These are phyloP conservation scores for Chymomyza procnemis DNA, from an alignment of 2,888 invertebrate species.

Conservation along the genomic window DNA sequence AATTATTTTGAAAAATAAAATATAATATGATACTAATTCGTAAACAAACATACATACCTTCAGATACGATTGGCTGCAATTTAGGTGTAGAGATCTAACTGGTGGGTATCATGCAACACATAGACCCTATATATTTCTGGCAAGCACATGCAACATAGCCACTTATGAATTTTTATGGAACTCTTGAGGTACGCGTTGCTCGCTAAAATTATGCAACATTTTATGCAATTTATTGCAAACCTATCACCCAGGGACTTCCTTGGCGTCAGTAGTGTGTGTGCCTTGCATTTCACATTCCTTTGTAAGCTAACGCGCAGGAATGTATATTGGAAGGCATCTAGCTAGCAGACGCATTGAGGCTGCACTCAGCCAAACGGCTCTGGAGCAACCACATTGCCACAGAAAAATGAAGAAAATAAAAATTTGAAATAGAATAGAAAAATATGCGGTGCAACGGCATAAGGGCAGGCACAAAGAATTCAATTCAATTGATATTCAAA, in stretches of 20 bases:
- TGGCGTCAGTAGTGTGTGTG: conserved; percentile 5
- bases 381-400: conserved; percentile 39
- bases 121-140: background rate
- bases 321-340: conserved; percentile 57
- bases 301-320: conserved; percentile 49
- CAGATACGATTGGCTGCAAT: background rate
- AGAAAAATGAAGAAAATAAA: conserved; percentile 13
- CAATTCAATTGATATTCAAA: conserved; percentile 74
- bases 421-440: conserved; percentile 14
- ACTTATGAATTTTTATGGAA: background rate
- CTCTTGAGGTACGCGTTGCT: background rate
- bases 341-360: background rate
- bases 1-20: conserved; percentile 61
- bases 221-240: conserved; percentile 39
- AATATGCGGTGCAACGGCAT: conserved; percentile 48
- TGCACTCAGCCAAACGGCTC: background rate
- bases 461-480: conserved; percentile 63
- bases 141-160: too few species aligned
- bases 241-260: conserved; percentile 6
- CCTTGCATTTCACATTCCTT: conserved; percentile 60
- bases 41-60: conserved; percentile 6
- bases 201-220: conserved; percentile 35
- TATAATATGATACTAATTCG: conserved; percentile 22
- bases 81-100: background rate
- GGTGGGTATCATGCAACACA: background rate